Percentiles rank a stretch among this genome's conserved stretches.
Evolutionary conservation across 2,797 vertebrate species (phyloP).

Genomic region (Thripadectes ignobilis): DNA sequence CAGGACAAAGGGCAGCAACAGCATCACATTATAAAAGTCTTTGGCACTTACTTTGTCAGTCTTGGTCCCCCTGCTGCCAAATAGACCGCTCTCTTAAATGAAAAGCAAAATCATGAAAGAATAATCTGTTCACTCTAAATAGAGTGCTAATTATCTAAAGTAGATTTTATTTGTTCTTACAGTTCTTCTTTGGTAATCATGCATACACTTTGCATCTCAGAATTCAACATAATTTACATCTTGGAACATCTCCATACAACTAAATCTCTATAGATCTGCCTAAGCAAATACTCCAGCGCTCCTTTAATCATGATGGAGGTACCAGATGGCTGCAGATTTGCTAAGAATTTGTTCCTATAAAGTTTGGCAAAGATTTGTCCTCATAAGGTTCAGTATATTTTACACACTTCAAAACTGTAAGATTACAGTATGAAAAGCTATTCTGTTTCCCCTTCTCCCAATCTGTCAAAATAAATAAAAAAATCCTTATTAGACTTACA

Average conservation of each 20-base stretch:
- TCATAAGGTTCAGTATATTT: background rate
- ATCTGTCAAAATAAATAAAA: background rate
- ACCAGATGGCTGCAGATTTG: slow-evolving; percentile 31
- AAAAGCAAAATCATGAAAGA: background rate
- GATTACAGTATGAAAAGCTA: background rate
- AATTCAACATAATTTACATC: background rate
- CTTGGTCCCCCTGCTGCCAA: background rate
- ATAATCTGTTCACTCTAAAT: background rate
- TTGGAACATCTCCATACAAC: background rate
- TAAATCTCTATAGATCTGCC: background rate
- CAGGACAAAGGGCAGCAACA: background rate
- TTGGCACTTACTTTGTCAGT: background rate
- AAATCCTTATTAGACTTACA: background rate
- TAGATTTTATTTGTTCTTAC: background rate
- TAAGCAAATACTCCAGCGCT: background rate
- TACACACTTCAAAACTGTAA: slow-evolving; percentile 10
- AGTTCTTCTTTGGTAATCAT: background rate
- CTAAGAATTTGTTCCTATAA: slow-evolving; percentile 14
- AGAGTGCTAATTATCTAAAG: background rate
- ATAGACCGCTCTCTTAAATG: background rate
- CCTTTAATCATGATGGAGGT: slow-evolving; percentile 5
- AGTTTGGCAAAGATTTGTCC: slow-evolving; percentile 2
- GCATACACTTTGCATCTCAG: background rate
- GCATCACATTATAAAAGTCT: background rate
- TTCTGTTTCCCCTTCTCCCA: background rate